Base-by-base conservation (phyloP, 2,888 invertebrate species). In the Netelia inedita region DNA sequence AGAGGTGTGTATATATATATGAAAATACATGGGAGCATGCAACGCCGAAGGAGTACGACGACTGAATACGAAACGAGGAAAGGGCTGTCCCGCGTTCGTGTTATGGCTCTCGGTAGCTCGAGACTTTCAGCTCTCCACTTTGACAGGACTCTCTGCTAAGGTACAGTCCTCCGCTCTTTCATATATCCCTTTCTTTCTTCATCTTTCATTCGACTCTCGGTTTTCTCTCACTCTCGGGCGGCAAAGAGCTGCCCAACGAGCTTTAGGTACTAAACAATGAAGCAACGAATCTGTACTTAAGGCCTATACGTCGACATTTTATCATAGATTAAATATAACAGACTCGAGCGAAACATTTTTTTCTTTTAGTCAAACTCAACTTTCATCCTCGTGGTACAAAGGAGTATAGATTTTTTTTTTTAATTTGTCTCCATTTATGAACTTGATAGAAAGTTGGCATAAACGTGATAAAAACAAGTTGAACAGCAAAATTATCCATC, bases 21-120 rank as follows among this genome's bases (percentile, higher is more conserved):
- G 35, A 61, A 19, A 16, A 35, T 78, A 69, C 59, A 78, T 19
- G 61, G 28, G 69, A 78, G 78, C 50, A 50, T 50, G 69, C 72
- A 84, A 28, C 23, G 75, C 41, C 55, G 55, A 76, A 61, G 72
- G 66, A 63, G 53, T 74, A 81, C 84, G 81, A 43, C 16, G 72
- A 53, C 66, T 72, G 84, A 84, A 84, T 84, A 84, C 81, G 68
- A 81, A 84, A 72, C 76, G 76, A 76, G 81, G 76, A 14, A 69
- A 78, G 69, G 80, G 59, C 80, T 74, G 75, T 21, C 14, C 63
- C 76, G 61, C 23, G 63, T 76, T 69, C 57, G 65, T 59, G 69
- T 71, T 65, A 75, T 74, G 61, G 23, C 63, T n/a, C 68, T 23
- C 46, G 19, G 43, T 14, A 53, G 57, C 76, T 57, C 23, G 46